Percentiles rank a stretch among this genome's conserved stretches.
Evolutionary conservation across 2,888 invertebrate genomes (phyloP).

Genomic region (Elmis aenea): DNA sequence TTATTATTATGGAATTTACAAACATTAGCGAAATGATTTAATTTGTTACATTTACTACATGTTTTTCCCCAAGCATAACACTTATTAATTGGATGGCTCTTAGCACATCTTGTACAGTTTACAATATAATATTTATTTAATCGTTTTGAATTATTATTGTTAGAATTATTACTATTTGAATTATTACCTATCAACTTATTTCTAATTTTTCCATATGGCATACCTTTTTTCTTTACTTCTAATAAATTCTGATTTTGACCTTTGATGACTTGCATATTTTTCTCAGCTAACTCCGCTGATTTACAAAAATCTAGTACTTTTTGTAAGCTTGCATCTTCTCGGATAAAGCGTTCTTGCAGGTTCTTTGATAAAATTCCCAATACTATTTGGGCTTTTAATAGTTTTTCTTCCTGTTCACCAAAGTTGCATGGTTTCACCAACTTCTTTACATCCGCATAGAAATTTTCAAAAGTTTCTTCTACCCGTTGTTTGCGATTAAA

Average conservation of each 20-base stretch:
- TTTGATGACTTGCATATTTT: too few species aligned
- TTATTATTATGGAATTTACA: too few species aligned
- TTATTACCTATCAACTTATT: constrained; percentile 1
- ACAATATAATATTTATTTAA: too few species aligned
- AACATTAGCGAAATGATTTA: constrained; percentile 3
- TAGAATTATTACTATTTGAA: too few species aligned
- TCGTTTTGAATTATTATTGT: too few species aligned
- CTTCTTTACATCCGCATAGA: constrained; percentile 13
- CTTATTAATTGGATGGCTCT: background rate
- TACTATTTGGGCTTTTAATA: constrained; percentile 14
- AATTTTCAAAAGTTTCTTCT: constrained; percentile 14
- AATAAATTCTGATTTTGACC: too few species aligned
- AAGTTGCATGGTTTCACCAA: constrained; percentile 12
- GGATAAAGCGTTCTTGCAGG: constrained; percentile 9
- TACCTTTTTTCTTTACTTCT: constrained; percentile 3
- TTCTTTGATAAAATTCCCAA: constrained; percentile 5
- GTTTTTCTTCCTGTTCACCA: constrained; percentile 13
- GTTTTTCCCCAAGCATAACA: constrained; percentile 1
- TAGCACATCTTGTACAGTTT: too few species aligned
- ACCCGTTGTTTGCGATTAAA: constrained; percentile 10
- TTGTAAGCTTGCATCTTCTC: constrained; percentile 7
- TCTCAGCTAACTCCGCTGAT: constrained; percentile 9
- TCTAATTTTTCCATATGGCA: constrained; percentile 1
- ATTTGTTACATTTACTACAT: constrained; percentile 4
- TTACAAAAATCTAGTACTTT: constrained; percentile 9